These are phyloP conservation scores for Etheostoma cragini DNA, from an alignment of 2,113 vertebrate genomes.

Conservation along the genomic window DNA sequence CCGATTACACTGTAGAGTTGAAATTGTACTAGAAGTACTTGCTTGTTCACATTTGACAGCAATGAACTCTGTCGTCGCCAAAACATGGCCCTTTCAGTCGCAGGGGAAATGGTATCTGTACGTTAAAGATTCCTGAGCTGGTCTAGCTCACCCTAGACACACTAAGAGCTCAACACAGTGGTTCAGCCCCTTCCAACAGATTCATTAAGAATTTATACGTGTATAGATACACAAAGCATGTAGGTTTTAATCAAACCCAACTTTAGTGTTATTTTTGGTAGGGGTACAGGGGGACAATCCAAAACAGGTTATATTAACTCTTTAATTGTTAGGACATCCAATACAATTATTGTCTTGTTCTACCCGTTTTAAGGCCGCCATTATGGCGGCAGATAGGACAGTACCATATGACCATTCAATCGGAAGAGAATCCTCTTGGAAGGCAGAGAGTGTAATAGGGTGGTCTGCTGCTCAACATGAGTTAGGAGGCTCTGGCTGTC, in stretches of 20 bases:
- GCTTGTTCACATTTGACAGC: conserved; percentile 47
- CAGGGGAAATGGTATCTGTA: conserved; percentile 56
- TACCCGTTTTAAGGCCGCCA: conserved; percentile 85
- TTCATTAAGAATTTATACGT: conserved; percentile 60
- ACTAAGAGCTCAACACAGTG: conserved; percentile 73
- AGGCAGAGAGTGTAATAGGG: conserved; percentile 87
- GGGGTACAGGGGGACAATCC: conserved; percentile 69
- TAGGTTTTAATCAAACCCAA: conserved; percentile 80
- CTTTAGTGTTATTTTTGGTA: conserved; percentile 78
- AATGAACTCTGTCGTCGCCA: conserved; percentile 27
- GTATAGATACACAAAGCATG: conserved; percentile 77
- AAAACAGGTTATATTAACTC: conserved; percentile 82
- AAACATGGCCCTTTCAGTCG: conserved; percentile 43
- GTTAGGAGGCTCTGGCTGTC: conserved; percentile 70
- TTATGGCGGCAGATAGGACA: conserved; percentile 82
- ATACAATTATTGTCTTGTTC: conserved; percentile 86
- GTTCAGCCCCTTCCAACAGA: conserved; percentile 70
- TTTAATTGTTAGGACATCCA: conserved; percentile 86
- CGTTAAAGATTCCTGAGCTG: conserved; percentile 72
- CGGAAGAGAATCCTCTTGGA: conserved; percentile 80
- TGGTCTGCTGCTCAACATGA: conserved; percentile 82
- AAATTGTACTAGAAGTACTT: conserved; percentile 12
- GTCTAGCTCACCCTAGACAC: conserved; percentile 62
- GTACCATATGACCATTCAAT: conserved; percentile 85
- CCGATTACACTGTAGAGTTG: conserved; percentile 22